Percentiles rank a stretch among this genome's conserved stretches.
Conservation (phyloP, 2,888 invertebrate species). For the Brachycybe producta region DNA sequence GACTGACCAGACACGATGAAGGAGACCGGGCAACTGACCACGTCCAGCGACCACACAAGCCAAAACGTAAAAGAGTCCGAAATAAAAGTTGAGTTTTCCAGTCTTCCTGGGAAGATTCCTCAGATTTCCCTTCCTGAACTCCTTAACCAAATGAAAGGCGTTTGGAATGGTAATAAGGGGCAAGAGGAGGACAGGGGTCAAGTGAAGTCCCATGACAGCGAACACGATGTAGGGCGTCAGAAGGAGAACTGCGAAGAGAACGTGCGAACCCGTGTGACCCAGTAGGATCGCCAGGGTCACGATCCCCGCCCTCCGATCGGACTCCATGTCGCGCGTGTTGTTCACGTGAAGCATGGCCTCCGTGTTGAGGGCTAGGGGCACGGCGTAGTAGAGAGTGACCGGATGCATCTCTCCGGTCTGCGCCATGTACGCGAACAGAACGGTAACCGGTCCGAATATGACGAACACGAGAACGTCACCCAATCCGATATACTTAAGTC, state of each 20-base stretch:
- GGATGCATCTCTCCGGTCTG: slow-evolving; percentile 85
- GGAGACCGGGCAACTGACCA: slow-evolving; percentile 19
- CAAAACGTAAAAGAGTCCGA: slow-evolving; percentile 77
- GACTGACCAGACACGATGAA: too few species aligned
- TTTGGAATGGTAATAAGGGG: slow-evolving; percentile 74
- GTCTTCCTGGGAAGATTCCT: slow-evolving; percentile 73
- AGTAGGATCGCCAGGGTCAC: slow-evolving; percentile 89
- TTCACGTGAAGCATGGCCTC: slow-evolving; percentile 92
- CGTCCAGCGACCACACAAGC: slow-evolving; percentile 36
- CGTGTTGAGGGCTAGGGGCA: slow-evolving; percentile 83
- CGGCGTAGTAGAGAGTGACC: slow-evolving; percentile 82
- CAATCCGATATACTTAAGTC: slow-evolving; percentile 85
- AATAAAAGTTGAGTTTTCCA: slow-evolving; percentile 76
- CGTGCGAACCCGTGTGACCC: slow-evolving; percentile 78
- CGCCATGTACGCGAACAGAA: slow-evolving; percentile 81
- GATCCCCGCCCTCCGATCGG: slow-evolving; percentile 76
- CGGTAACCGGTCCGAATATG: slow-evolving; percentile 86
- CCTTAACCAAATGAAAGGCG: slow-evolving; percentile 80
- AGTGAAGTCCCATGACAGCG: slow-evolving; percentile 68
- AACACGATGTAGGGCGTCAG: slow-evolving; percentile 85
- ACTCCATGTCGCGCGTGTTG: slow-evolving; percentile 81
- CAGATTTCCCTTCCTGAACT: slow-evolving; percentile 68
- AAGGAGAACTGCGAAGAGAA: slow-evolving; percentile 73
- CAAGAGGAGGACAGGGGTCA: slow-evolving; percentile 74
- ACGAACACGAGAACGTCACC: slow-evolving; percentile 84